These are phyloP conservation scores for Magallana ariakensis DNA, from an alignment of 1,140 invertebrate species.

Conservation along the genomic window DNA sequence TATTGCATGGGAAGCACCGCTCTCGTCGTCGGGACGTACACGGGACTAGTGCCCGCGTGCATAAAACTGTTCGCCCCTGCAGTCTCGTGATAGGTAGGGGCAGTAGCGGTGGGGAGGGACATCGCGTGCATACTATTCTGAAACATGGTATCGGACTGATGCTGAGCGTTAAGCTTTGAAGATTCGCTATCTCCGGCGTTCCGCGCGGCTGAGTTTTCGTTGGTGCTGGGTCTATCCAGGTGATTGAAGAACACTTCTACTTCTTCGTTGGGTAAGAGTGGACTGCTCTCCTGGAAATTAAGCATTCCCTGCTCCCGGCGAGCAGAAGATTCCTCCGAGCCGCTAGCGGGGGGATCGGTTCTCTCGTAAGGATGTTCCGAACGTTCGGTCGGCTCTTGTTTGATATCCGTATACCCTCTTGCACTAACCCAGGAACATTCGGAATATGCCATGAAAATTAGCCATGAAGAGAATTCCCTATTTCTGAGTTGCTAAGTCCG, in stretches of 20 bases:
- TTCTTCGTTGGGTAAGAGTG: slow-evolving; percentile 71
- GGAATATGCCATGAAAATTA: slow-evolving; percentile 58
- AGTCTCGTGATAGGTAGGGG: slow-evolving; percentile 63
- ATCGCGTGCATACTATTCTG: slow-evolving; percentile 70
- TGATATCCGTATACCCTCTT: slow-evolving; percentile 31
- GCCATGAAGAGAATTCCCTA: slow-evolving; percentile 43
- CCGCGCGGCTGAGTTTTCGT: slow-evolving; percentile 38
- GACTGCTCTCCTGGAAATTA: slow-evolving; percentile 69
- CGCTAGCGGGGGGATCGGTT: slow-evolving; percentile 4
- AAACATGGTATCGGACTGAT: slow-evolving; percentile 63
- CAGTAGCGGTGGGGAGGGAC: slow-evolving; percentile 59
- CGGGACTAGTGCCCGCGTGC: slow-evolving; percentile 70
- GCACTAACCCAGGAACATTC: slow-evolving; percentile 52
- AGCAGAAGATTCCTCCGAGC: slow-evolving; percentile 33
- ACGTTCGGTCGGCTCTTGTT: slow-evolving; percentile 47
- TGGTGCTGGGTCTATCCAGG: slow-evolving; percentile 63
- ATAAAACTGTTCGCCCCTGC: slow-evolving; percentile 67
- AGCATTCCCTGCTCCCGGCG: slow-evolving; percentile 65
- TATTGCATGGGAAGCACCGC: slow-evolving; percentile 74
- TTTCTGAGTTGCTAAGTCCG: slow-evolving; percentile 25
- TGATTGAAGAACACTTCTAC: slow-evolving; percentile 75
- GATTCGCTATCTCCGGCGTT: slow-evolving; percentile 50
- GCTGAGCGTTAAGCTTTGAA: slow-evolving; percentile 23
- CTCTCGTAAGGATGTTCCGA: slow-evolving; percentile 14
- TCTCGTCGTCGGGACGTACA: slow-evolving; percentile 77